phyloP scores from a whole-genome alignment of 1,140 invertebrate genomes.

The Triops longicaudatus region DNA sequence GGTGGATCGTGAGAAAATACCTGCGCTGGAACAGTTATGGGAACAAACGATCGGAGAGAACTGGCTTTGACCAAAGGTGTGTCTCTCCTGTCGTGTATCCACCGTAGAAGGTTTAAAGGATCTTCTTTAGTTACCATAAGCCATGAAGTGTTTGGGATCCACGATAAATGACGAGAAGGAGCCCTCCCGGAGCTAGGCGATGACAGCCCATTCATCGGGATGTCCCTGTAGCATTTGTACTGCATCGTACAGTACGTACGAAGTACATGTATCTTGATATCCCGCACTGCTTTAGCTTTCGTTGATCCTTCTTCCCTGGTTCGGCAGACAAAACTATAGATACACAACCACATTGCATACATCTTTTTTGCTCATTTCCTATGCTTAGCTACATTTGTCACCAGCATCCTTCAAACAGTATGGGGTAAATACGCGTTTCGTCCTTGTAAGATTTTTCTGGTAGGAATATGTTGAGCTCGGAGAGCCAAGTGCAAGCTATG shows the following conservation, averaged over 20 bases:
- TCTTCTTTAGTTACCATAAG: slow-evolving; percentile 8
- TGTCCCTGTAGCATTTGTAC: slow-evolving; percentile 3
- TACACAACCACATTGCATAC: neutral
- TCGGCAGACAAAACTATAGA: neutral
- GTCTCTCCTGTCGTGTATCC: slow-evolving; percentile 1
- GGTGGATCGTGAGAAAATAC: slow-evolving; percentile 8
- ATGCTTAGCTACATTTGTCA: slow-evolving; percentile 12
- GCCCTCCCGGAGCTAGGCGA: slow-evolving; percentile 9
- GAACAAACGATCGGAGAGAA: neutral
- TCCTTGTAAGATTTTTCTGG: neutral
- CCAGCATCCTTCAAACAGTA: slow-evolving; percentile 14
- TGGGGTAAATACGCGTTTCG: slow-evolving; percentile 3
- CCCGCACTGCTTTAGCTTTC: slow-evolving; percentile 10
- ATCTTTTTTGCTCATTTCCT: slow-evolving; percentile 5
- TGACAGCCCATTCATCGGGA: slow-evolving; percentile 14
- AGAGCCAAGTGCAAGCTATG: neutral
- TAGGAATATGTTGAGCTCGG: neutral
- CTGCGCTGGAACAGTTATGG: neutral
- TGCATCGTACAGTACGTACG: neutral
- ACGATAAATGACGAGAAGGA: slow-evolving; percentile 2
- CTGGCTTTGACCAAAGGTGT: neutral
- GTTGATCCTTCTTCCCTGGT: neutral
- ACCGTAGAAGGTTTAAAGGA: slow-evolving; percentile 5
- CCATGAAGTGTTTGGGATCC: neutral
- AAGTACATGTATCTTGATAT: neutral